Conservation (phyloP, 2,888 invertebrate species). For the Miltochrista miniata region DNA sequence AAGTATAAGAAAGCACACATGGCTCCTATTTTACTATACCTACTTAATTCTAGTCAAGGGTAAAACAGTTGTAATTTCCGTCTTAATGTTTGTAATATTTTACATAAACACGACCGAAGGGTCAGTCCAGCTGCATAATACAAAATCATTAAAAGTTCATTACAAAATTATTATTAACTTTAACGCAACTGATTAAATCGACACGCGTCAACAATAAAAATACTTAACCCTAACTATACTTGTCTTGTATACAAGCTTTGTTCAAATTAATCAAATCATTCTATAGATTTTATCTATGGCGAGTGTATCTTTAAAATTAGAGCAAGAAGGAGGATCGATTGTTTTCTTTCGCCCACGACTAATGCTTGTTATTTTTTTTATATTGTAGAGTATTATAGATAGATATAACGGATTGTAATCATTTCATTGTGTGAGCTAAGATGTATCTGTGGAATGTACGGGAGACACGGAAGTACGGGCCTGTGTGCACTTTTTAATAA, state of each 20-base stretch:
- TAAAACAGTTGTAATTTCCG: background rate
- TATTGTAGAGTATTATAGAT: slow-evolving; percentile 63
- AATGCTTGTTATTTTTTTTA: slow-evolving; percentile 65
- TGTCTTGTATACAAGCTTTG: slow-evolving; percentile 64
- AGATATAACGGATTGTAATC: slow-evolving; percentile 82
- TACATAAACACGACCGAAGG: slow-evolving; percentile 3
- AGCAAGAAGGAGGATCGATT: slow-evolving; percentile 77
- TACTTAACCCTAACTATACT: slow-evolving; percentile 72
- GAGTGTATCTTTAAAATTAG: slow-evolving; percentile 78
- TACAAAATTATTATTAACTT: slow-evolving; percentile 74
- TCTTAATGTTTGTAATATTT: slow-evolving; percentile 2
- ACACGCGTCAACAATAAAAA: slow-evolving; percentile 80
- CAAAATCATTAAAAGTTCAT: slow-evolving; percentile 68
- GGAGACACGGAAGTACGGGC: slow-evolving; percentile 44
- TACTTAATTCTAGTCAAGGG: background rate
- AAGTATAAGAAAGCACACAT: background rate
- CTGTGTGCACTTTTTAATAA: background rate
- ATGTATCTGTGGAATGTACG: slow-evolving; percentile 58
- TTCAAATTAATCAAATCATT: slow-evolving; percentile 82
- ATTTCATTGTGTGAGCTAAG: slow-evolving; percentile 80
- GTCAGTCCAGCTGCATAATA: slow-evolving; percentile 39
- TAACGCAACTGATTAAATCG: slow-evolving; percentile 73
- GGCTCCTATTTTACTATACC: background rate
- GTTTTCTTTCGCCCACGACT: slow-evolving; percentile 81
- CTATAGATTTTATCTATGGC: slow-evolving; percentile 61